phyloP scores from a whole-genome alignment of 1,140 invertebrate species.

The Oedothorax gibbosus region DNA sequence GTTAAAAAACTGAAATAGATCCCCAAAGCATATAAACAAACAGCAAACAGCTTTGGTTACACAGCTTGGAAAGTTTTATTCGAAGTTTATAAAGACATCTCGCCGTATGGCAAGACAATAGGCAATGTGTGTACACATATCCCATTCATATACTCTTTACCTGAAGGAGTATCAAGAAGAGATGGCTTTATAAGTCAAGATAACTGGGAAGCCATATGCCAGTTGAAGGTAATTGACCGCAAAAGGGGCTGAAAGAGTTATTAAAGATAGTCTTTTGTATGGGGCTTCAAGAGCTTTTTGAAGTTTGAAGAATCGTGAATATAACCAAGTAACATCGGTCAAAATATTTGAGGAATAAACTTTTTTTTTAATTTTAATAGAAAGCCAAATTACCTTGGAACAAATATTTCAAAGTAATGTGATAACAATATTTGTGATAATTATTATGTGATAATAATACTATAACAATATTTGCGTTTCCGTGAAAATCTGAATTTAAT shows the following conservation, averaged over 20 bases:
- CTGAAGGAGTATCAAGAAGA: slow-evolving; percentile 1
- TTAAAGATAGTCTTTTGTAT: neutral
- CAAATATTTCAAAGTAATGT: no score
- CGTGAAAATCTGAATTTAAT: no score
- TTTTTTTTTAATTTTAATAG: no score
- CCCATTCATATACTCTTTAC: neutral
- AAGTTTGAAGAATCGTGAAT: no score
- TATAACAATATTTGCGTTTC: no score
- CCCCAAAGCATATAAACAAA: slow-evolving; percentile 45
- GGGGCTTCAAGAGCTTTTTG: no score
- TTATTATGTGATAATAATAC: no score
- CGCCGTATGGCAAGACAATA: neutral
- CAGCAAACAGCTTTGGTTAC: slow-evolving; percentile 38
- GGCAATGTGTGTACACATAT: slow-evolving; percentile 8
- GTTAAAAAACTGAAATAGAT: slow-evolving; percentile 13
- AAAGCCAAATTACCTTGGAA: no score
- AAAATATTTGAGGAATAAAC: no score
- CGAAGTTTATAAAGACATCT: slow-evolving; percentile 13
- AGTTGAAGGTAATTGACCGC: slow-evolving; percentile 30
- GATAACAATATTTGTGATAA: no score
- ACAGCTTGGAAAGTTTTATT: slow-evolving; percentile 35
- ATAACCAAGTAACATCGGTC: no score
- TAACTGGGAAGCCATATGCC: neutral
- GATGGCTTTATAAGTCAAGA: slow-evolving; percentile 50
- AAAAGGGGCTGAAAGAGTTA: slow-evolving; percentile 5